phyloP scores from a whole-genome alignment of 2,888 invertebrate species.

The Luffia ferchaultella region DNA sequence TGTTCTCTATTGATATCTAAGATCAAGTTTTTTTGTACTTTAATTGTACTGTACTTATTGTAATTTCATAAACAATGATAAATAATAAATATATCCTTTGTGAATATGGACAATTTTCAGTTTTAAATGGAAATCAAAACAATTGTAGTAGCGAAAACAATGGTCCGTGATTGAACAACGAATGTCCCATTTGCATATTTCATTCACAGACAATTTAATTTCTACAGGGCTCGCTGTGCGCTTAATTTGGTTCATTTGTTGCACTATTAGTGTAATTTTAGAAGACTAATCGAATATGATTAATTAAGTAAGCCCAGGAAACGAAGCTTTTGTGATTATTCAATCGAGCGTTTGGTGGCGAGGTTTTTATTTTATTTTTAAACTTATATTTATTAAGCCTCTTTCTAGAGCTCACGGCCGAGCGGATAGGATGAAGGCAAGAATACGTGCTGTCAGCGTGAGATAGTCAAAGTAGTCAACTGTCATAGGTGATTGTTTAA shows the following conservation, averaged over 20 bases:
- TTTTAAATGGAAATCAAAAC: neutral
- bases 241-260: slow-evolving; percentile 8
- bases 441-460: no score
- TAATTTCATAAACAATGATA: neutral
- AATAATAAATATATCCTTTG: no score
- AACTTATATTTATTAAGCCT: no score
- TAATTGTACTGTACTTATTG: neutral
- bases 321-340: neutral
- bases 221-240: slow-evolving; percentile 1
- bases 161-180: slow-evolving; percentile 8
- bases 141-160: slow-evolving; percentile 4
- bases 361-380: no score
- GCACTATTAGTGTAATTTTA: neutral
- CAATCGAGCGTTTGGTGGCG: no score
- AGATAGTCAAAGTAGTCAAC: no score
- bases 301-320: neutral
- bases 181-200: slow-evolving; percentile 41
- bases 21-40: neutral
- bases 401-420: no score
- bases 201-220: slow-evolving; percentile 16
- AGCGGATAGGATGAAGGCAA: no score
- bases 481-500: no score
- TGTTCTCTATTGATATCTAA: no score
- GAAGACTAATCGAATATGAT: neutral
- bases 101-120: neutral